These are phyloP conservation scores for Wasmannia auropunctata DNA, from an alignment of 1,140 invertebrate species.

Conservation along the genomic window DNA sequence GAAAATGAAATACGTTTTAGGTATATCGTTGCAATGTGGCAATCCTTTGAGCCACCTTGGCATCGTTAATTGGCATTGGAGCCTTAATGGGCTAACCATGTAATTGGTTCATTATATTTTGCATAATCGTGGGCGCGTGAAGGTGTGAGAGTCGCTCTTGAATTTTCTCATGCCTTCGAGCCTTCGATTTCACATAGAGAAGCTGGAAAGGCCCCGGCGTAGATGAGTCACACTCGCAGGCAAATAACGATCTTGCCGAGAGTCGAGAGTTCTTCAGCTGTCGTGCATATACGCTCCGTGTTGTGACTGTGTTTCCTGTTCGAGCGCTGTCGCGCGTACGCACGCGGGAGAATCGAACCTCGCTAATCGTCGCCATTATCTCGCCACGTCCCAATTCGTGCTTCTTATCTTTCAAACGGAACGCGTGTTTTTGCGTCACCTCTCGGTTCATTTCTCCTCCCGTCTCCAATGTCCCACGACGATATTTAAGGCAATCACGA, in stretches of 20 bases:
- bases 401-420: constrained; percentile 44
- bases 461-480: not conserved
- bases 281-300: not conserved
- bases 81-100: constrained; percentile 26
- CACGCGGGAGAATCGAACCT: constrained; percentile 32
- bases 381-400: constrained; percentile 36
- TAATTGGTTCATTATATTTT: constrained; percentile 36
- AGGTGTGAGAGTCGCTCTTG: constrained; percentile 30
- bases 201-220: not conserved
- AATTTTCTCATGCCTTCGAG: constrained; percentile 43
- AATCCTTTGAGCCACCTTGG: constrained; percentile 18
- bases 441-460: constrained; percentile 15
- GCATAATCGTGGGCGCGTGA: constrained; percentile 45
- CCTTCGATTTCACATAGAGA: constrained; percentile 30
- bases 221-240: constrained; percentile 32
- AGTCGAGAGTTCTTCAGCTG: constrained; percentile 27
- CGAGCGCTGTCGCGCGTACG: constrained; percentile 2
- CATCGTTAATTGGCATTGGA: constrained; percentile 44
- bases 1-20: not conserved
- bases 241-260: constrained; percentile 16
- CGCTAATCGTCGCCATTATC: constrained; percentile 35
- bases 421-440: constrained; percentile 7
- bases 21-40: not conserved
- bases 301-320: constrained; percentile 26
- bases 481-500: not conserved